These are phyloP conservation scores for Drosophila guanche DNA, from an alignment of 1,140 invertebrate genomes.

Conservation along the genomic window DNA sequence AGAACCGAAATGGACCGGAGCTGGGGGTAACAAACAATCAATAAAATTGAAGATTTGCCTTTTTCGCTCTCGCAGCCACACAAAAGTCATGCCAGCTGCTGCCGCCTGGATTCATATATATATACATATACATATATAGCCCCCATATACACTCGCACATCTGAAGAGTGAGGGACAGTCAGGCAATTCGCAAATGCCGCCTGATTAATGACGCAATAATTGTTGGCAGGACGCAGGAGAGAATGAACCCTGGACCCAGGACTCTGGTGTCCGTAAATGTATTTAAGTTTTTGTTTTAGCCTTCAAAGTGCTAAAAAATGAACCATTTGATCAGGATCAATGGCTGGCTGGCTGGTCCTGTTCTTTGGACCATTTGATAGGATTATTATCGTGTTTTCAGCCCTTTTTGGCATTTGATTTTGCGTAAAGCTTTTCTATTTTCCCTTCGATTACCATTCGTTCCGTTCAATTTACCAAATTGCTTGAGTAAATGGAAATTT, in stretches of 20 bases:
- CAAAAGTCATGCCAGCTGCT: constrained; percentile 75
- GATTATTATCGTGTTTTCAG: constrained; percentile 78
- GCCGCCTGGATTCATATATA: constrained; percentile 25
- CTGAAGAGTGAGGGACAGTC: constrained; percentile 52
- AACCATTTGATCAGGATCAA: constrained; percentile 60
- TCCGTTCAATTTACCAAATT: constrained; percentile 79
- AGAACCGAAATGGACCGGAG: constrained; percentile 10
- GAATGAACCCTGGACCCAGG: constrained; percentile 2
- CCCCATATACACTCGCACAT: constrained; percentile 23
- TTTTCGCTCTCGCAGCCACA: constrained; percentile 54
- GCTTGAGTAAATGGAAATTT: constrained; percentile 71
- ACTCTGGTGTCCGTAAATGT: constrained; percentile 28
- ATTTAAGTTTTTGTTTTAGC: constrained; percentile 61
- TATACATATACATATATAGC: neutral
- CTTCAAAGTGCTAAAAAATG: constrained; percentile 79
- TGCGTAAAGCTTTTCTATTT: constrained; percentile 44
- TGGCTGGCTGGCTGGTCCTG: constrained; percentile 14
- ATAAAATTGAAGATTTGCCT: constrained; percentile 81
- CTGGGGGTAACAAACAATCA: constrained; percentile 55
- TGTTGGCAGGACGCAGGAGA: constrained; percentile 59
- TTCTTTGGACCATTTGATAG: constrained; percentile 70
- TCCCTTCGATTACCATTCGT: constrained; percentile 49
- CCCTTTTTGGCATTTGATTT: constrained; percentile 72
- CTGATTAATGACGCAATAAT: constrained; percentile 83
- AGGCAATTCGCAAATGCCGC: constrained; percentile 74